Conservation (phyloP, 2,797 vertebrate species). For the Sebastes glaucus region DNA sequence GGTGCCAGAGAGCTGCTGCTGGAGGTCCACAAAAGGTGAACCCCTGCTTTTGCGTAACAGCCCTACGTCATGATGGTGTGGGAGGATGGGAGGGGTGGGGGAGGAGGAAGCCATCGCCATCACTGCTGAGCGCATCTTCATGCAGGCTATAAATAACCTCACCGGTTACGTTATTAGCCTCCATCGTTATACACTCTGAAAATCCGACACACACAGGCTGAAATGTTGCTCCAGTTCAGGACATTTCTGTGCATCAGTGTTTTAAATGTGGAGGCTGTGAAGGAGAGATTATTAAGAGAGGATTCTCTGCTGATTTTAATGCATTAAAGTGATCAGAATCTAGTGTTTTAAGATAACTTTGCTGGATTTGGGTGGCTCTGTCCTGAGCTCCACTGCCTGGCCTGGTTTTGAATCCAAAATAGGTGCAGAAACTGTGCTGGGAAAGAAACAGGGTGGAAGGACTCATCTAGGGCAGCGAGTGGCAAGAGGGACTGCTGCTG, state of each 20-base stretch:
- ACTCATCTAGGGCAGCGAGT: slow-evolving; percentile 67
- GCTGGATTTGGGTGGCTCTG: background rate
- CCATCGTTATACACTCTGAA: slow-evolving; percentile 2
- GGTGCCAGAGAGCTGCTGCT: slow-evolving; percentile 5
- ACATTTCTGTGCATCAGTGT: background rate
- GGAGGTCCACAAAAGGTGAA: slow-evolving; percentile 75
- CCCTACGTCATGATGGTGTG: slow-evolving; percentile 67
- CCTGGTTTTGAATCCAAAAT: slow-evolving; percentile 77
- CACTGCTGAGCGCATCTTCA: slow-evolving; percentile 66
- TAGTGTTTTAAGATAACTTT: background rate
- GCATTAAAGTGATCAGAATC: background rate
- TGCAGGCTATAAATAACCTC: slow-evolving; percentile 72
- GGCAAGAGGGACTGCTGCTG: slow-evolving; percentile 26
- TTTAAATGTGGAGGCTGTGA: background rate
- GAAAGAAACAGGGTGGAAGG: slow-evolving; percentile 49
- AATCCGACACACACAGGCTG: background rate
- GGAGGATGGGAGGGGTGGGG: slow-evolving; percentile 15
- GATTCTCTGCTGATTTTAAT: background rate
- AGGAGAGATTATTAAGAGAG: background rate
- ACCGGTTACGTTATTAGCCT: slow-evolving; percentile 54
- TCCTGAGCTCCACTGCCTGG: slow-evolving; percentile 55
- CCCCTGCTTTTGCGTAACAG: slow-evolving; percentile 80
- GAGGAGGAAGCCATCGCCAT: slow-evolving; percentile 63
- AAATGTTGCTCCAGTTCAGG: background rate
- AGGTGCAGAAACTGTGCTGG: slow-evolving; percentile 74